Evolutionary conservation across 2,797 vertebrate genomes (phyloP).

Genomic region (Xenops minutus): DNA sequence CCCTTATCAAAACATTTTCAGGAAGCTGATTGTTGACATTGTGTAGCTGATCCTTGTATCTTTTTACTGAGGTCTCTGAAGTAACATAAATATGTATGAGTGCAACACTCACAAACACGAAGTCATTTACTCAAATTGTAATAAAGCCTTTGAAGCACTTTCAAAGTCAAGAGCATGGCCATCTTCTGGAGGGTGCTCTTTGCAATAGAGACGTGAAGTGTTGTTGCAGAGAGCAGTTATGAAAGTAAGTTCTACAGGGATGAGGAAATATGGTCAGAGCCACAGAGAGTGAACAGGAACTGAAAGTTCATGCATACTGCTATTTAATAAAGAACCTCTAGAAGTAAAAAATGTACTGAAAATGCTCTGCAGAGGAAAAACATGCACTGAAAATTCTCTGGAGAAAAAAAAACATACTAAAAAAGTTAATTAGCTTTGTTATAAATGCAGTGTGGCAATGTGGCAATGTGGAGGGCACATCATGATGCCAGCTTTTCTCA

Average conservation of each 20-base stretch:
- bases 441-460: background rate
- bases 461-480: background rate
- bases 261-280: background rate
- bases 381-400: background rate
- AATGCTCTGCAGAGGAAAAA: background rate
- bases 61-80: background rate
- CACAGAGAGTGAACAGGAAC: background rate
- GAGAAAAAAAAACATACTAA: background rate
- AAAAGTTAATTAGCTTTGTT: background rate
- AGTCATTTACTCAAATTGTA: background rate
- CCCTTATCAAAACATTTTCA: background rate
- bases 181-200: background rate
- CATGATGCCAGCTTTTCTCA: background rate
- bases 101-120: background rate
- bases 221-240: accelerated
- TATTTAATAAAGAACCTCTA: background rate
- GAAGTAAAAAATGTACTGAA: background rate
- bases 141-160: background rate
- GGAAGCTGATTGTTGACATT: background rate
- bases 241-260: background rate
- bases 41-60: background rate
- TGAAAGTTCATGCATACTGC: background rate
- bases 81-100: background rate
- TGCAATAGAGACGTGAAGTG: background rate
- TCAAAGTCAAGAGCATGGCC: background rate